phyloP scores from a whole-genome alignment of 2,888 invertebrate genomes.

The Philaethria dido region DNA sequence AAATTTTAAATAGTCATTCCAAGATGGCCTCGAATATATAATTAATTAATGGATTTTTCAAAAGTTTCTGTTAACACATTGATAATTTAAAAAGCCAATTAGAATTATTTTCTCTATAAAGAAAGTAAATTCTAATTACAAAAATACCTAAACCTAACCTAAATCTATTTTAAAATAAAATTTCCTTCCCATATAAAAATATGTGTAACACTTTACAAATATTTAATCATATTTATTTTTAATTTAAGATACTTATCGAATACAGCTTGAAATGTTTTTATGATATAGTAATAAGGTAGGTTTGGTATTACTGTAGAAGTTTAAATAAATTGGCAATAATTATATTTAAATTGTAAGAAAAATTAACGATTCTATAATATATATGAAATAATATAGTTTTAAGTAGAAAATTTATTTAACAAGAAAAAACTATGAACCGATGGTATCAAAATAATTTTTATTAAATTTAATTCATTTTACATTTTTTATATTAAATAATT shows the following conservation, averaged over 20 bases:
- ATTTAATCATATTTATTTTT: neutral
- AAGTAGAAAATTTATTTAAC: neutral
- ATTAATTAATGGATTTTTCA: too few relatives aligned
- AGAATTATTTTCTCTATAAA: too few relatives aligned
- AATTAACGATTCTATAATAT: neutral
- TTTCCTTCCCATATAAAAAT: neutral
- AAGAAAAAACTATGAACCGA: neutral
- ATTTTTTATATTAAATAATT: neutral
- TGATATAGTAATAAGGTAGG: neutral
- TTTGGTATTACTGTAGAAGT: neutral
- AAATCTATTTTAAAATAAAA: too few relatives aligned
- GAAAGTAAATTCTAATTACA: too few relatives aligned
- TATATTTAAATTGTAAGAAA: conserved; percentile 5
- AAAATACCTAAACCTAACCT: too few relatives aligned
- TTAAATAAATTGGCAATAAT: conserved; percentile 21
- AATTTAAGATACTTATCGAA: neutral
- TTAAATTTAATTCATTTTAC: neutral
- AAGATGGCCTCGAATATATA: too few relatives aligned
- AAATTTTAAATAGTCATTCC: too few relatives aligned
- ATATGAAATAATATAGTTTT: too few relatives aligned
- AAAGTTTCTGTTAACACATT: too few relatives aligned
- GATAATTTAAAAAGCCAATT: too few relatives aligned
- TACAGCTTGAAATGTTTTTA: neutral
- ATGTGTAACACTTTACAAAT: too few relatives aligned
- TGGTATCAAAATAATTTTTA: too few relatives aligned